Evolutionary conservation across 2,113 vertebrate species (phyloP), one percentile per base, ranked within the genome.

Genomic region (Barbus barbus): DNA sequence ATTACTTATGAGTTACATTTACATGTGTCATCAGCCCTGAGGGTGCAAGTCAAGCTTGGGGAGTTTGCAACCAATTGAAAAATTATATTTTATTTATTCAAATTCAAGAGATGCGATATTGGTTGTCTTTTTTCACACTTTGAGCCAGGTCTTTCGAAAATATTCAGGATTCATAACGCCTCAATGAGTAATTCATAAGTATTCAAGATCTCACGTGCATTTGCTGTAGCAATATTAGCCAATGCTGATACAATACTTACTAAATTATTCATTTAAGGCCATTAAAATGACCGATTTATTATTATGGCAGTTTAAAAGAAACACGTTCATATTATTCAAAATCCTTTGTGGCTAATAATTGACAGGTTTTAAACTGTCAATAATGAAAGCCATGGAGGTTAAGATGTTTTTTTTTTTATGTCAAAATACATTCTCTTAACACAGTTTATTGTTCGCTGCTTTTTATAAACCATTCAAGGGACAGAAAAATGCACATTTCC

Each of bases 1-100:
- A 88, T 61, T 77, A 72, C 78, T 88, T 78, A 77, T 82, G 78
- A 78, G 73, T 41, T 58, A 11, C 60, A 86, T 86, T 88, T 83
- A 81, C 82, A 86, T 84, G 24, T 79, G 63, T 56, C 82, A 81
- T 81, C 78, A 84, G 67, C 67, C 69, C 20, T 33, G 14, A 75
- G 41, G 71, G 61, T 83, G 51, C 24, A 58, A 48, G 46, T 16
- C 48, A 20, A n/a, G 22, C 48, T 24, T 9, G 67, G 1, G 31
- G 56, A 18, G 18, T 20, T 18, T 31, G 26, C 24, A 51, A 18
- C 44, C 73, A 75, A 75, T 5, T 75, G 73, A 75, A 75, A 11
- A 75, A 51, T 28, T 9, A 48, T 9, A 28, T 46, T 46, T 11
- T 16, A 16, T 14, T 73, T 24, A 73, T 73, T 46, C 71, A 44